phyloP scores from a whole-genome alignment of 2,797 vertebrate species.

The Myotis vivesi region DNA sequence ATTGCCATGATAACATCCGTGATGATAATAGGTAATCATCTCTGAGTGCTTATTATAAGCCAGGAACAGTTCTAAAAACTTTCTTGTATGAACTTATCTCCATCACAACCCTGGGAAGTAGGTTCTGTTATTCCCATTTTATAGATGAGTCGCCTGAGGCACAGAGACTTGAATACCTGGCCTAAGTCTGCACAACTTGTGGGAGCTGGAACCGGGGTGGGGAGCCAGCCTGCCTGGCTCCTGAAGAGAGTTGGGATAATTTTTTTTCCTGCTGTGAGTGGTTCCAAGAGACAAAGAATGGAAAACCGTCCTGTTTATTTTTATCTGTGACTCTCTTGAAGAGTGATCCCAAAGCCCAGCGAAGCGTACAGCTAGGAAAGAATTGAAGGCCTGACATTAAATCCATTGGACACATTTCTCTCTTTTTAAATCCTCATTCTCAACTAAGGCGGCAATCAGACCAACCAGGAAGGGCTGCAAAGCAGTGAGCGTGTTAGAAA shows the following conservation, averaged over 20 bases:
- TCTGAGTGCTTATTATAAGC: background rate
- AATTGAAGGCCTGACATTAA: conserved; percentile 14
- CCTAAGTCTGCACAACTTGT: background rate
- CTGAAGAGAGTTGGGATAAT: background rate
- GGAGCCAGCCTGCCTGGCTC: background rate
- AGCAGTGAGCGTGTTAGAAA: background rate
- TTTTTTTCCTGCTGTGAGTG: background rate
- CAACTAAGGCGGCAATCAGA: conserved; percentile 52
- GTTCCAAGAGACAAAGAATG: conserved; percentile 27
- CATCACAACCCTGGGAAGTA: background rate
- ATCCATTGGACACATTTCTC: conserved; percentile 35
- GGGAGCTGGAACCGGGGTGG: background rate
- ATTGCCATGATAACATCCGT: background rate
- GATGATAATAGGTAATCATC: background rate
- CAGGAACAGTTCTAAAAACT: background rate
- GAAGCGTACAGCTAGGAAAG: background rate
- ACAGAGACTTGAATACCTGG: background rate
- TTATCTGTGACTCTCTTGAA: conserved; percentile 2
- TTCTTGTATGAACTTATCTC: background rate
- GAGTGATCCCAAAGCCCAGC: background rate
- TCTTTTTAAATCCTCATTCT: conserved; percentile 30
- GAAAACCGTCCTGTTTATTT: conserved; percentile 32
- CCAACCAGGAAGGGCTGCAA: background rate
- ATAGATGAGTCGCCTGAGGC: background rate
- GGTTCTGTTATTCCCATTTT: background rate